Evolutionary conservation across 1,140 invertebrate species (phyloP), one percentile per base, ranked within the genome.

Genomic region (Gryon sp.): DNA sequence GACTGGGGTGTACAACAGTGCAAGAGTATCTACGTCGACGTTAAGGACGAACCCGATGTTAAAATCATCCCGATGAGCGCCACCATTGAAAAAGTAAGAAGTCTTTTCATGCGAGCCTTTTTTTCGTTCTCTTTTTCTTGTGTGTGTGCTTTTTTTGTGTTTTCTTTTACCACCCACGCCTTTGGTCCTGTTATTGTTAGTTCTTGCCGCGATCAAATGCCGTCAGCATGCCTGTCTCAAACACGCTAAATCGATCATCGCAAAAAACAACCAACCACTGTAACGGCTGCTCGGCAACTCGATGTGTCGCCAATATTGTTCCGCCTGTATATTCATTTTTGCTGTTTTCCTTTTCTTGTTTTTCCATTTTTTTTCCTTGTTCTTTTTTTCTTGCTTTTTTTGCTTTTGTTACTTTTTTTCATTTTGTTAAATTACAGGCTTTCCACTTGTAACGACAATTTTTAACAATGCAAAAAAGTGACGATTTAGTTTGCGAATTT

Each of bases 1-100:
- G 93, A 94, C 76, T 92, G 91, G 84, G 93, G 91, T n/a, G 87
- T 93, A 8, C 90, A 95, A 52, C 92, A 94, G 60, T 95, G 94
- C 81, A 91, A 92, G 65, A 92, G 92, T 9, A 86, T 93, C 28
- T 89, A 91, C 19, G 86, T 95, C 8, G 90, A 92, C 41, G 90
- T 96, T 8, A 88, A 91, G 52, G 89, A 90, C 38, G 91, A 92
- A 7, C 94, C 94, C 0, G 88, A 92, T 60, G 91, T 95, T 16
- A 91, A 92, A 32, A 90, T 95, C 8, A 90, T 92, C 45, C 94
- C 94, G 0, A 93, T 93, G 81, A 93, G 93, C 50, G 89, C 92
- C 0, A 95, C 94, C 8, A 89, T 95, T 30, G 90, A 91, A 75
- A 94, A 93, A 90, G 93, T 93, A 83, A 80, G 34, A 55, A 34